Conservation (phyloP, 2,888 invertebrate species). For the Ypsolopha sequella region DNA sequence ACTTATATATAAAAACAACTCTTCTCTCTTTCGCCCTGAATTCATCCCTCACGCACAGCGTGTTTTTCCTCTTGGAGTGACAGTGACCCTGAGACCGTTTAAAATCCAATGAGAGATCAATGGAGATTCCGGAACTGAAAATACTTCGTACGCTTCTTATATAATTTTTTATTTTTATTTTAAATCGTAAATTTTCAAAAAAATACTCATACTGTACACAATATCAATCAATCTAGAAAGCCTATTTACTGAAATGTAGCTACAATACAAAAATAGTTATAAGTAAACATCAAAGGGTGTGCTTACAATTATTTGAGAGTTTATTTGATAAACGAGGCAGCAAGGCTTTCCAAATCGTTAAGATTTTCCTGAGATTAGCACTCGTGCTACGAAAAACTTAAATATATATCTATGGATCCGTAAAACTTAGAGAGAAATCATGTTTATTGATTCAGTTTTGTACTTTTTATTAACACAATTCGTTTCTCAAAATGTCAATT, state of each 20-base stretch:
- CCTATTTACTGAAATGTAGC: background rate
- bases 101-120: too few relatives aligned
- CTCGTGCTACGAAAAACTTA: background rate
- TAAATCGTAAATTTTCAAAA: background rate
- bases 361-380: background rate
- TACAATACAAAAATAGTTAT: background rate
- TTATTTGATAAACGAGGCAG: too few relatives aligned
- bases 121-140: background rate
- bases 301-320: background rate
- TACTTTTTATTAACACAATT: too few relatives aligned
- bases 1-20: too few relatives aligned
- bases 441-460: too few relatives aligned
- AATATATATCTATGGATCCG: background rate
- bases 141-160: background rate
- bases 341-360: background rate
- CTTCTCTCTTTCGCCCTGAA: too few relatives aligned
- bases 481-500: too few relatives aligned
- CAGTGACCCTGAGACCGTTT: too few relatives aligned
- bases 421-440: background rate
- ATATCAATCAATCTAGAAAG: background rate
- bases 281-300: background rate
- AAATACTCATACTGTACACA: background rate
- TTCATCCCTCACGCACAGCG: too few relatives aligned
- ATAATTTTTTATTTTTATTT: background rate
- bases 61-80: too few relatives aligned